Evolutionary conservation across 1,140 invertebrate species (phyloP), one percentile per base, ranked within the genome.

Genomic region (Bradysia coprophila): DNA sequence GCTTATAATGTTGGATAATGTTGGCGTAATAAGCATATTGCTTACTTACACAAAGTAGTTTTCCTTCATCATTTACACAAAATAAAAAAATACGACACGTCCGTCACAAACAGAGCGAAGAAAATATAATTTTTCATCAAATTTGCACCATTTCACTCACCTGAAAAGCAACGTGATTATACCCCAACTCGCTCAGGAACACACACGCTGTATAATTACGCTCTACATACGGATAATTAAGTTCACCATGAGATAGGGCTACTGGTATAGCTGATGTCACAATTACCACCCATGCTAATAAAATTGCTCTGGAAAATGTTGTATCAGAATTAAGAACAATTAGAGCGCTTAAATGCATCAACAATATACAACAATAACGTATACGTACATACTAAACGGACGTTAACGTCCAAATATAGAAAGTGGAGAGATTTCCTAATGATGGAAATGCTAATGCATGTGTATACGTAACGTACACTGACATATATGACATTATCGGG

Each of bases 241-340:
- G 67, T 52, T 82, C 76, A n/a, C 81, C 83, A 54, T 88, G 86
- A 44, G 81, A 76, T 22, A 85, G 60, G 15, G 83, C 71, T 0
- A 82, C 75, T 4, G 88, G 88, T 18, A 79, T 72, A 4, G 80
- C 82, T 18, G 71, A 72, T 20, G 73, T 71, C 6, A 87, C 60
- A 21, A 92, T 83, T 21, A 90, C 67, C 10, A 78, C 65, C 91
- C 90, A 95, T 16, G 76, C 74, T 45, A 82, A 65, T 18, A 69
- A 67, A 45, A 91, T 88, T 20, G 86, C 85, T 31, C 32, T 76
- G 53, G 39, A 72, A 68, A 36, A n/a, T 9, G 5, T 36, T 36
- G 6, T 28, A 28, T 28, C n/a, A n/a, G n/a, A n/a, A n/a, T n/a
- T n/a, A n/a, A n/a, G n/a, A n/a, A n/a, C n/a, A n/a, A n/a, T n/a